Percentiles rank a stretch among this genome's conserved stretches.
phyloP scores from a whole-genome alignment of 2,797 vertebrate species.

The Sternotherus odoratus region DNA sequence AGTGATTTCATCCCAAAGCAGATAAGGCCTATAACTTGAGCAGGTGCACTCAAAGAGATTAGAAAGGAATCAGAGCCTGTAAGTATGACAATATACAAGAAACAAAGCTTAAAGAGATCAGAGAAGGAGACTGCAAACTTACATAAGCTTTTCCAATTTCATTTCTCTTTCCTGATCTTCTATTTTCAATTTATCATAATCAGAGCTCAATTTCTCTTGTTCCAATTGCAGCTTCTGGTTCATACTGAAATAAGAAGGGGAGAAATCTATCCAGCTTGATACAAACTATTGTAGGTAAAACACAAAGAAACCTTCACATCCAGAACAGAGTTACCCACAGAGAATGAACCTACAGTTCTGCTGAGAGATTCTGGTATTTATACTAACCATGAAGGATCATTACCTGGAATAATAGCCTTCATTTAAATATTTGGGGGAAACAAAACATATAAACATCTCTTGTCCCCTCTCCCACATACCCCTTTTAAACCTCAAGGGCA shows the following conservation, averaged over 20 bases:
- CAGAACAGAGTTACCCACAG: neutral
- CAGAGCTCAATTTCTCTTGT: slow-evolving; percentile 89
- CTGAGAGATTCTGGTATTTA: neutral
- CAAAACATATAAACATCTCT: neutral
- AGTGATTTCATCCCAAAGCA: neutral
- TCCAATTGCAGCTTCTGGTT: slow-evolving; percentile 93
- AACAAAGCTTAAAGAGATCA: neutral
- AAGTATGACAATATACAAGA: neutral
- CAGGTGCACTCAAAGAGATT: neutral
- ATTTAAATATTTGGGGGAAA: neutral
- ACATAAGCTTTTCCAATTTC: slow-evolving; percentile 92
- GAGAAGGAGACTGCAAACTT: slow-evolving; percentile 65
- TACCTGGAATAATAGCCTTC: neutral
- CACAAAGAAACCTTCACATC: neutral
- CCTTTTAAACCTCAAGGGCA: neutral
- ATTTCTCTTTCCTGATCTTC: slow-evolving; percentile 91
- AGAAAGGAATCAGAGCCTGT: neutral
- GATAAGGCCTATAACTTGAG: neutral
- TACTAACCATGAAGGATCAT: neutral
- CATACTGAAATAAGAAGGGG: slow-evolving; percentile 80
- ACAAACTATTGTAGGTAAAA: neutral
- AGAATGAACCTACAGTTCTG: neutral
- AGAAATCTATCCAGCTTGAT: slow-evolving; percentile 21
- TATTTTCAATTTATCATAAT: slow-evolving; percentile 90
- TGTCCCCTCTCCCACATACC: neutral